Evolutionary conservation across 2,113 vertebrate genomes (phyloP).

Genomic region (Crotalus viridis): DNA sequence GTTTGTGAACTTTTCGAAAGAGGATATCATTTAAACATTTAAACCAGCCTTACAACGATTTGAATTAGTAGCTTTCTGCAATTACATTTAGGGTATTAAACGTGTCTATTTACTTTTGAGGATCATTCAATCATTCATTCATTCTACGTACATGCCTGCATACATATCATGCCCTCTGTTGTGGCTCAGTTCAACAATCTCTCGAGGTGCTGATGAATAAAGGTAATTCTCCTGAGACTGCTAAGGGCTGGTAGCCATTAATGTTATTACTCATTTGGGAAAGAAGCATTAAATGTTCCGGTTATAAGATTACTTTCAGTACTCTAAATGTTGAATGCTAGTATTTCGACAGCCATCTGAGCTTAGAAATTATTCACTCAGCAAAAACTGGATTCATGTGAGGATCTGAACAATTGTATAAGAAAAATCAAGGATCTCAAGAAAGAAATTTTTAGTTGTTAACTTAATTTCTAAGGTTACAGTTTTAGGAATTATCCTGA

Average conservation of each 20-base stretch:
- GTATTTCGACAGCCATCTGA: not conserved
- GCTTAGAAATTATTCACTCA: not conserved
- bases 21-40: not conserved
- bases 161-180: not conserved
- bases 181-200: not conserved
- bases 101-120: not conserved
- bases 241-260: not conserved
- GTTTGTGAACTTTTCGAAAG: not conserved
- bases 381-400: not conserved
- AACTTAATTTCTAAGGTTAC: not conserved
- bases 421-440: not conserved
- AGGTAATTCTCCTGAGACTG: not conserved
- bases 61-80: not conserved
- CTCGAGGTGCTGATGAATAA: not conserved
- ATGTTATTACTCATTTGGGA: not conserved
- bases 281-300: not conserved
- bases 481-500: not conserved
- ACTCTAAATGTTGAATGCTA: not conserved
- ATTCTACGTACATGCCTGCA: not conserved
- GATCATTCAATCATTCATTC: not conserved
- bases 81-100: not conserved
- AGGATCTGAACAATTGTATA: not conserved
- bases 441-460: not conserved
- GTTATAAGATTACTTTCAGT: not conserved
- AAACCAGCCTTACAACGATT: not conserved